Conservation (phyloP, 1,140 invertebrate genomes). For the Leptopilina clavipes region DNA sequence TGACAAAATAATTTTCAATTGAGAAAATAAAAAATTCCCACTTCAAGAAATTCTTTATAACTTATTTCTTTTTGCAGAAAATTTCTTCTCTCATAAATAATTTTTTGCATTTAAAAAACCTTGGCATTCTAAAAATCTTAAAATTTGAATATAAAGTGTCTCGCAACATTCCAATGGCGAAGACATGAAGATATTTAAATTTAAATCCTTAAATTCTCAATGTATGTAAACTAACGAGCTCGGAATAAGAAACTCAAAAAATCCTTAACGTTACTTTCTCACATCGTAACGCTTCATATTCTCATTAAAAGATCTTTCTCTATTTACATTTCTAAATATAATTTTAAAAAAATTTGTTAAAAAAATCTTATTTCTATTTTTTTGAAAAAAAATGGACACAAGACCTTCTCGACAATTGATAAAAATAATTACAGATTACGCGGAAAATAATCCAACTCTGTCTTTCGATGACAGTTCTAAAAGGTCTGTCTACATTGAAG, state of each 20-base stretch:
- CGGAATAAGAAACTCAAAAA: not conserved
- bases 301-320: too few species aligned
- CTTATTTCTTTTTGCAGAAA: not conserved
- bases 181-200: not conserved
- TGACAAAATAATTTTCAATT: not conserved
- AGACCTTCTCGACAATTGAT: not conserved
- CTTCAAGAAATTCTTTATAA: not conserved
- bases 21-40: not conserved
- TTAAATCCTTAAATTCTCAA: not conserved
- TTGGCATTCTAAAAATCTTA: conserved; percentile 9
- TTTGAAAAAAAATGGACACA: not conserved
- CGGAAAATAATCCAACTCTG: conserved; percentile 40
- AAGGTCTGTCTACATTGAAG: conserved; percentile 54
- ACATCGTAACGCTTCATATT: too few species aligned
- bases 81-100: not conserved
- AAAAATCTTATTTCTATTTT: not conserved
- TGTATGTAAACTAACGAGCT: too few species aligned
- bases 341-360: not conserved
- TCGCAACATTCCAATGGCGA: conserved; percentile 1
- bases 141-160: conserved; percentile 14
- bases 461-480: conserved; percentile 52
- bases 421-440: conserved; percentile 54
- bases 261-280: too few species aligned
- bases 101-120: not conserved
- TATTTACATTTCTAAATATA: too few species aligned